A percentile compares a stretch with the other conserved stretches of the same genome.
These are phyloP conservation scores for Anomalospiza imberbis DNA, from an alignment of 2,797 vertebrate species.

Conservation along the genomic window DNA sequence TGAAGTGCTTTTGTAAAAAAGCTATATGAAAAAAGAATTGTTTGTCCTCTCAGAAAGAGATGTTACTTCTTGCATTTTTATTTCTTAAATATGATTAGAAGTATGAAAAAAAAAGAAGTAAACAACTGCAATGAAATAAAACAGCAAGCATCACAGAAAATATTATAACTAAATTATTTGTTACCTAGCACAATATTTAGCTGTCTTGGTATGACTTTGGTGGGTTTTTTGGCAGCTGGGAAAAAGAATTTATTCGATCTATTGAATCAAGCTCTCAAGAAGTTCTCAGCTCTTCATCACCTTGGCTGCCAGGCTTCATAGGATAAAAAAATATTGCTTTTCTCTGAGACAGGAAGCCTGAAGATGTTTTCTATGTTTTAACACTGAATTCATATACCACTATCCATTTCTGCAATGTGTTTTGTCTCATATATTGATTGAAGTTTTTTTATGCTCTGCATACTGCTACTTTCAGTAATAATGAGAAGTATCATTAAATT, in stretches of 20 bases:
- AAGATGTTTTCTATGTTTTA: neutral
- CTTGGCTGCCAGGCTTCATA: neutral
- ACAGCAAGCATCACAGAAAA: neutral
- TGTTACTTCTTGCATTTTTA: neutral
- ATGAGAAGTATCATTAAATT: constrained; percentile 14
- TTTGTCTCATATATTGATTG: neutral
- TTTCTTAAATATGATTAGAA: neutral
- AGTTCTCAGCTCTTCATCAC: neutral
- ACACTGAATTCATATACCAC: neutral
- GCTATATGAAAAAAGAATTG: neutral
- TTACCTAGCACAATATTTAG: neutral
- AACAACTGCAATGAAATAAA: neutral
- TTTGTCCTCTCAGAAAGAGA: neutral
- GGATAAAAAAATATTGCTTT: neutral
- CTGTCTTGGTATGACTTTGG: neutral
- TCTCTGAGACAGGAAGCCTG: neutral
- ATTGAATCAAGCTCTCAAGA: neutral
- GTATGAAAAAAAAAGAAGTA: neutral
- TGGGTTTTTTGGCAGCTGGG: neutral
- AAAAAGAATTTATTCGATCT: neutral
- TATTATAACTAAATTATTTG: neutral
- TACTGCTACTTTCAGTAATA: neutral
- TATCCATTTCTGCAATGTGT: neutral
- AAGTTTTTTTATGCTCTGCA: neutral
- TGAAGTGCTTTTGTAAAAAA: neutral